Base-by-base conservation (phyloP, 1,140 invertebrate genomes). In the Helicoverpa armigera region DNA sequence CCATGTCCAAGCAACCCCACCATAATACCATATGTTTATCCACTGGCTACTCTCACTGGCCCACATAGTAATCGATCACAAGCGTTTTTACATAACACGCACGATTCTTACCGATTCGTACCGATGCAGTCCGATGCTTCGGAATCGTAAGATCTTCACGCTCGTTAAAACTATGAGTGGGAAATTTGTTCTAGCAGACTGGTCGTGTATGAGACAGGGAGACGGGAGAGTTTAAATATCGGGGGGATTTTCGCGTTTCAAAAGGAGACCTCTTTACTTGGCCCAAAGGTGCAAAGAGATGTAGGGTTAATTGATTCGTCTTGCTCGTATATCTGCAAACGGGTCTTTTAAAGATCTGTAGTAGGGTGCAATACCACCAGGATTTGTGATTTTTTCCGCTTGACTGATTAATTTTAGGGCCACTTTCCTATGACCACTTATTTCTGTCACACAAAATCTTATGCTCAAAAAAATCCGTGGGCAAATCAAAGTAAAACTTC, bases 131-230 rank as follows among this genome's bases (percentile, higher is more conserved):
- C 72, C 74, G 56, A 61, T 54, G 81, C 51, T 69, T 60, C 23
- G 73, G 74, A 85, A 86, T 85, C 61, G 60, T 84, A 63, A 54
- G 54, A 84, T 85, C 79, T 87, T 87, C 75, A 82, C 74, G 86
- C 77, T 79, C 18, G 60, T 80, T 80, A 83, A 61, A 31, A 76
- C 75, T 83, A 75, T 80, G 74, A 70, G 35, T 29, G 81, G 85
- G 81, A 79, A 82, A 86, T 82, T 51, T n/a, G 79, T 53, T 78
- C 48, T 56, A 53, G 31, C n/a, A 58, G 35, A 9, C 14, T 13
- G 35, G 7, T 35, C 3, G 14, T 31, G 16, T 53, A 72, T 35
- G 31, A 4, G 11, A n/a, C 18, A 56, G 9, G n/a, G 18, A 5
- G 13, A 7, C 1, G 3, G 3, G 61, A 58, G 51, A 75, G 43